Conservation (phyloP, 2,888 invertebrate genomes). For the Aplocera efformata region DNA sequence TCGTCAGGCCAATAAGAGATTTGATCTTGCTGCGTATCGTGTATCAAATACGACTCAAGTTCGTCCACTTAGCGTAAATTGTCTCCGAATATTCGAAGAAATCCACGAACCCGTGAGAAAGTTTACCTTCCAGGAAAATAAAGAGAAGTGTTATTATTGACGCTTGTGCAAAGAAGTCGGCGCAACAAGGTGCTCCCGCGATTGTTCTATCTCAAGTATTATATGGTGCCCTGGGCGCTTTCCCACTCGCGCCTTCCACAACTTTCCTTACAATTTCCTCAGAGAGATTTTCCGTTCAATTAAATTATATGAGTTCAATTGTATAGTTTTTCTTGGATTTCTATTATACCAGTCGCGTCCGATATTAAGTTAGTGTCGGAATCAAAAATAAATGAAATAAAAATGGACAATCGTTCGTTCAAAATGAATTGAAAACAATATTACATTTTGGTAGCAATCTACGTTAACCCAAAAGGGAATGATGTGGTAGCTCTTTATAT, state of each 20-base stretch:
- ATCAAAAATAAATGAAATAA: conserved; percentile 64
- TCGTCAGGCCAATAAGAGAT: too few species aligned
- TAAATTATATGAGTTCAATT: conserved; percentile 64
- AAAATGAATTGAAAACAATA: conserved; percentile 79
- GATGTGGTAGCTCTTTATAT: conserved; percentile 81
- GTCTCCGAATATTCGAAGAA: conserved; percentile 2
- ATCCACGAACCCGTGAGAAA: conserved; percentile 21
- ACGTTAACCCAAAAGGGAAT: conserved; percentile 79
- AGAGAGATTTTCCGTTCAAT: conserved; percentile 63
- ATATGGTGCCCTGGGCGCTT: conserved; percentile 60
- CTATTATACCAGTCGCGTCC: conserved; percentile 48
- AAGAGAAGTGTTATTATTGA: conserved; percentile 56
- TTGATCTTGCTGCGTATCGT: too few species aligned
- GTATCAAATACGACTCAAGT: too few species aligned
- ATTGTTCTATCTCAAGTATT: conserved; percentile 64
- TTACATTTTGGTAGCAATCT: conserved; percentile 79
- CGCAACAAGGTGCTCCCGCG: conserved; percentile 56
- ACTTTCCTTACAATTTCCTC: conserved; percentile 64
- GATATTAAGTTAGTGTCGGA: conserved; percentile 63
- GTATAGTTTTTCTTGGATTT: conserved; percentile 50
- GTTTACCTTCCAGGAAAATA: conserved; percentile 39
- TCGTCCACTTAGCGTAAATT: too few species aligned
- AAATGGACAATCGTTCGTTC: conserved; percentile 72
- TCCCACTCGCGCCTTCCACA: conserved; percentile 52
- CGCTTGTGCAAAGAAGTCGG: conserved; percentile 50